Percentiles rank a stretch among this genome's conserved stretches.
phyloP scores from a whole-genome alignment of 2,888 invertebrate species.

The Koerneria pararmatus region DNA sequence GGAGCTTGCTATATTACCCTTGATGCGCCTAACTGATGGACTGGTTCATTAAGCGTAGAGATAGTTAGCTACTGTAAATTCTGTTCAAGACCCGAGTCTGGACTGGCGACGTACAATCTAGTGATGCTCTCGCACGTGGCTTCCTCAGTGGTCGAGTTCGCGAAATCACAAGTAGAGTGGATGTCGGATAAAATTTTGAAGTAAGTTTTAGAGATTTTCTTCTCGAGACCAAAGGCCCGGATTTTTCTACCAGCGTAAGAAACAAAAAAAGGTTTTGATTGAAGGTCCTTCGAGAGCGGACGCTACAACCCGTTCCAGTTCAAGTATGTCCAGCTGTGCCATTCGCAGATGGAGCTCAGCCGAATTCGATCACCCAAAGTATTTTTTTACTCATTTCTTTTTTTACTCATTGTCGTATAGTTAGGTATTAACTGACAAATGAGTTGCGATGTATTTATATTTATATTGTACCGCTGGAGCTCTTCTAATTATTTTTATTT shows the following conservation, averaged over 20 bases:
- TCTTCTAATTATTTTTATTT: background rate
- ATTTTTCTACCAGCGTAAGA: no score
- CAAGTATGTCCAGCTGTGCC: slow-evolving; percentile 81
- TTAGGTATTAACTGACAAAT: no score
- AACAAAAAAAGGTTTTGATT: no score
- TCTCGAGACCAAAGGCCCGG: no score
- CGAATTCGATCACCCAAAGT: slow-evolving; percentile 83
- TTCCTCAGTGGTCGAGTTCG: slow-evolving; percentile 96
- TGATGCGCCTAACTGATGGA: background rate
- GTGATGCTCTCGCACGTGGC: slow-evolving; percentile 91
- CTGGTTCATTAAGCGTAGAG: background rate
- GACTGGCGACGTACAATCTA: slow-evolving; percentile 85
- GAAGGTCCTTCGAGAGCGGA: slow-evolving; percentile 59
- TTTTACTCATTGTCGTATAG: no score
- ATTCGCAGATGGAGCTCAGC: slow-evolving; percentile 78
- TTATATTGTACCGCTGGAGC: no score
- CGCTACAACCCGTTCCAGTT: slow-evolving; percentile 85
- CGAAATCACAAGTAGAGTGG: slow-evolving; percentile 88
- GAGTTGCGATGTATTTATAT: no score
- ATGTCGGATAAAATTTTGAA: slow-evolving; percentile 98
- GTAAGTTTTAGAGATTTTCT: slow-evolving; percentile 24
- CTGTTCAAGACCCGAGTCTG: slow-evolving; percentile 74
- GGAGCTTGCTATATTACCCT: background rate
- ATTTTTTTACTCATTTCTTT: slow-evolving; percentile 21
- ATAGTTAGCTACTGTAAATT: background rate